These are phyloP conservation scores for Hermaeophaga mercurialis DNA, from an alignment of 2,888 invertebrate species.

Conservation along the genomic window DNA sequence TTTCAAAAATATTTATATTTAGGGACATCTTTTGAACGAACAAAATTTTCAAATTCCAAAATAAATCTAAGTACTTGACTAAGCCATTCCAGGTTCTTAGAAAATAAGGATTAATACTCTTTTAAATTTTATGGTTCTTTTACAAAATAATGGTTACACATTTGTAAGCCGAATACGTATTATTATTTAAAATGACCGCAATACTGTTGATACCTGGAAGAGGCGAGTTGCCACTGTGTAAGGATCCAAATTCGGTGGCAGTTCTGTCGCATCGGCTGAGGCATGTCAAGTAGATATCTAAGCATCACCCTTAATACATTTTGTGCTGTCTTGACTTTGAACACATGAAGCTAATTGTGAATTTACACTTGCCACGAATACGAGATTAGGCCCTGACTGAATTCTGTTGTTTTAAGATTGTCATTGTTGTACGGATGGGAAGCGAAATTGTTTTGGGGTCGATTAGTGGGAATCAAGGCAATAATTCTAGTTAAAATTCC, in stretches of 20 bases:
- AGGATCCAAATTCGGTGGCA: not conserved
- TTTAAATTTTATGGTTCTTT: too few relatives aligned
- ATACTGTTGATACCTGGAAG: too few relatives aligned
- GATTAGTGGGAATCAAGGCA: slow-evolving; percentile 3
- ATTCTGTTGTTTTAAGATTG: slow-evolving; percentile 14
- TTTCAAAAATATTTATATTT: too few relatives aligned
- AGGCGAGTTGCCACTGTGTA: not conserved
- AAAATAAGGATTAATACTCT: too few relatives aligned
- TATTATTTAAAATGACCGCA: too few relatives aligned
- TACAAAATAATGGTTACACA: too few relatives aligned
- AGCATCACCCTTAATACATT: slow-evolving; percentile 26
- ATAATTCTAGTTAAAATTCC: too few relatives aligned
- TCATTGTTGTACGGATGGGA: slow-evolving; percentile 3
- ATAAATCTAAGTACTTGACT: too few relatives aligned
- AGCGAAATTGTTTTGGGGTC: slow-evolving; percentile 12
- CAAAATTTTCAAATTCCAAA: too few relatives aligned
- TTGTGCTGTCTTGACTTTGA: slow-evolving; percentile 31
- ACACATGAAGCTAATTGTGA: slow-evolving; percentile 31
- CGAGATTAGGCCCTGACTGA: slow-evolving; percentile 3
- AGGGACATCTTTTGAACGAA: too few relatives aligned
- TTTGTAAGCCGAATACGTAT: too few relatives aligned
- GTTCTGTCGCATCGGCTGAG: slow-evolving; percentile 14
- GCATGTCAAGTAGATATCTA: slow-evolving; percentile 30
- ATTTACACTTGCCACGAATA: slow-evolving; percentile 21
- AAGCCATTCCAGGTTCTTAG: too few relatives aligned